Evolutionary conservation across 2,797 vertebrate species (phyloP).

Genomic region (Petrocephalus sullivani): DNA sequence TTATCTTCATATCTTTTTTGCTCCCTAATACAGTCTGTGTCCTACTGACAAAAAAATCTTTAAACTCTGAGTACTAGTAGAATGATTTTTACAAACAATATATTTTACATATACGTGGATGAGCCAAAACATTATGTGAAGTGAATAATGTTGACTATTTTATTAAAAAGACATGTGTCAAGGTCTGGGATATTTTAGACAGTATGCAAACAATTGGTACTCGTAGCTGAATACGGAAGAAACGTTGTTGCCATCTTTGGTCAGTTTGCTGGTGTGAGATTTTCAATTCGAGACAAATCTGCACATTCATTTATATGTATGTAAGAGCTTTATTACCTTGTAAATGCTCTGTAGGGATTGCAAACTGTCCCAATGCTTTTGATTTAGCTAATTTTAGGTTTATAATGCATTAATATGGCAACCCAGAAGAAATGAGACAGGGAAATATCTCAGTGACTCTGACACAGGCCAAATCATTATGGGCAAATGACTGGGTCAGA

Average conservation of each 20-base stretch:
- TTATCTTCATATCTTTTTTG: background rate
- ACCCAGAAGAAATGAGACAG: no score
- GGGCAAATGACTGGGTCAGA: background rate
- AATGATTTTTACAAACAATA: background rate
- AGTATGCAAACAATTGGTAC: background rate
- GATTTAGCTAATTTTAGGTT: no score
- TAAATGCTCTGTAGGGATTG: no score
- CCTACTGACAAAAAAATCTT: background rate
- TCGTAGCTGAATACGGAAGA: background rate
- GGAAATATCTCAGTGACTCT: background rate
- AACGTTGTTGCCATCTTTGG: background rate
- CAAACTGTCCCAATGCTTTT: no score
- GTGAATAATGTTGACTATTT: background rate
- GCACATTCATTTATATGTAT: no score
- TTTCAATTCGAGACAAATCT: no score
- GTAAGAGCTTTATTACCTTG: no score
- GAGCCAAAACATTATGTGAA: background rate
- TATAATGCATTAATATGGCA: no score
- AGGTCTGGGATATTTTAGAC: background rate
- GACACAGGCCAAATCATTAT: background rate
- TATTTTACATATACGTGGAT: background rate
- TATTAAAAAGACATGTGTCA: background rate
- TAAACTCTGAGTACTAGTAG: background rate
- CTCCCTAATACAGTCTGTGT: background rate
- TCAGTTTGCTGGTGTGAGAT: no score